Evolutionary conservation across 1,140 invertebrate genomes (phyloP), one percentile per base, ranked within the genome.

Genomic region (Ctenoplectra terminalis): DNA sequence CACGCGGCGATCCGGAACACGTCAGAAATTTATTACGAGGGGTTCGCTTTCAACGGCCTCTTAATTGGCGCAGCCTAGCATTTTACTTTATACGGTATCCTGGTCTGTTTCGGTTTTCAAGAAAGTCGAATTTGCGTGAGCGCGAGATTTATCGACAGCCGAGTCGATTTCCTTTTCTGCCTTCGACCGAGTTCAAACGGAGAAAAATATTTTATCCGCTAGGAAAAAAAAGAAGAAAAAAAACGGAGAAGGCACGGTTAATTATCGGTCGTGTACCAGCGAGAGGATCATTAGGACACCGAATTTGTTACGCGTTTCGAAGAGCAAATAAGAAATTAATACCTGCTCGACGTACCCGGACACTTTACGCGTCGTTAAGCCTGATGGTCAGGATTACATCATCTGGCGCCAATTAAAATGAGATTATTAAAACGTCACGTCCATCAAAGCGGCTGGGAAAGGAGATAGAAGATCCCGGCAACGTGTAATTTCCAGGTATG

Each of bases 361-460:
- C 20, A 29, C 56, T 58, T 71, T 71, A 20, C 69, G 37, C 43
- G 43, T 79, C 52, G 76, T 79, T 70, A 52, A 72, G 20, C 43
- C 9, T 61, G 67, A 79, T 67, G 50, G 23, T 5, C 54, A 31
- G n/a, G 20, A 31, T 79, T 79, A n/a, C 76, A 60, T 72, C 46
- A 72, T n/a, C 17, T 23, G 37, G 54, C 40, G 43, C 61, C 77
- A 83, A 83, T 83, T 83, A 83, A 83, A 81, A 81, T 73, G 52
- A 66, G 82, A 80, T 81, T 83, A 83, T 81, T 81, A 54, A 83
- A 83, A 83, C 70, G 82, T 83, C 77, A 60, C 43, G 61, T 46
- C 58, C 50, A 37, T 73, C 82, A 56, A 43, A 31, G 40, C 46
- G 48, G 70, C 52, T 82, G 34, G 58, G 60, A 58, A 64, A 72